Percentiles rank a stretch among this genome's conserved stretches.
phyloP scores from a whole-genome alignment of 1,140 invertebrate genomes.

The Leptinotarsa defecta region DNA sequence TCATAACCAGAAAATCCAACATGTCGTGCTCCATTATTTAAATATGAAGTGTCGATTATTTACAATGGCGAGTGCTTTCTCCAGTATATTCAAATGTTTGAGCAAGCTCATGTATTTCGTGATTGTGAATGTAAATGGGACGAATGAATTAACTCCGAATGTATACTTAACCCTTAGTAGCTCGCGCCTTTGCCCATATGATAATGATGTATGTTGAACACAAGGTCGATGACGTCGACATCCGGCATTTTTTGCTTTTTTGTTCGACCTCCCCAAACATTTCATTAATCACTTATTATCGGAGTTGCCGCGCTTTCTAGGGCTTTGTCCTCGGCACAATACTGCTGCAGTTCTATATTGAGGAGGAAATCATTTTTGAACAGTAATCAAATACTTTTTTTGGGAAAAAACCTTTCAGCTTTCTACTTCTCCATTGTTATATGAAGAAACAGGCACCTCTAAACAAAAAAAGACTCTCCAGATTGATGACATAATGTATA shows the following conservation, averaged over 20 bases:
- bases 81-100: constrained; percentile 1
- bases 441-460: too few species aligned
- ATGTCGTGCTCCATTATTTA: too few species aligned
- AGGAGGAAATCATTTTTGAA: too few species aligned
- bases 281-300: constrained; percentile 2
- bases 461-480: too few species aligned
- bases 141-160: constrained; percentile 6
- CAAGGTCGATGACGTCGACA: constrained; percentile 4
- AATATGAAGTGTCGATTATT: too few species aligned
- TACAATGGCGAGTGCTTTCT: neutral
- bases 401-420: too few species aligned
- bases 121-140: constrained; percentile 1
- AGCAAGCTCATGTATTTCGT: neutral
- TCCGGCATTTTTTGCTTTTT: neutral
- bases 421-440: too few species aligned
- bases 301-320: neutral
- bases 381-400: too few species aligned
- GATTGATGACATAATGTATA: too few species aligned
- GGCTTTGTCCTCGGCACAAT: too few species aligned
- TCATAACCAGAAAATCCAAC: too few species aligned
- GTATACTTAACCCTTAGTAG: constrained; percentile 5
- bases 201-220: constrained; percentile 6
- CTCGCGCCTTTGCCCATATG: constrained; percentile 4
- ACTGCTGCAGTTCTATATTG: too few species aligned
- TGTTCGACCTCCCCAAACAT: constrained; percentile 2